Evolutionary conservation across 2,888 invertebrate genomes (phyloP).

Genomic region (Allolobophora icterica): DNA sequence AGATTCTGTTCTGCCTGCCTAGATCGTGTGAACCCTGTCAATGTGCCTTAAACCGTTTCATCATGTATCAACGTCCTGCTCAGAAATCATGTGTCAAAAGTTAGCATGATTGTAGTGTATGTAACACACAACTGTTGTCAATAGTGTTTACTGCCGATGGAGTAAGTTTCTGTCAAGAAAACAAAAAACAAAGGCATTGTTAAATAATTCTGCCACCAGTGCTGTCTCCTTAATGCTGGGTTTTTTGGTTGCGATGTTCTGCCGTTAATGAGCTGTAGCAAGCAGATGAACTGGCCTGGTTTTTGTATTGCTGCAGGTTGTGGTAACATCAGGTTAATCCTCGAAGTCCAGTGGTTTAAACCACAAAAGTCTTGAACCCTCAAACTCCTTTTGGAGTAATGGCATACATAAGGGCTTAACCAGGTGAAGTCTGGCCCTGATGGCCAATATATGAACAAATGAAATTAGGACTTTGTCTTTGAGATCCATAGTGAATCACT

Average conservation of each 20-base stretch:
- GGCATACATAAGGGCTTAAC: not conserved
- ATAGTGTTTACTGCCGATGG: not conserved
- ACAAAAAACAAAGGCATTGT: not conserved
- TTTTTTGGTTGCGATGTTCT: not conserved
- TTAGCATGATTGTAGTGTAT: constrained; percentile 12
- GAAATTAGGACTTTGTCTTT: not conserved
- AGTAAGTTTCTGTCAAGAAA: not conserved
- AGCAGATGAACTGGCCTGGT: not conserved
- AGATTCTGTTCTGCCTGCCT: constrained; percentile 11
- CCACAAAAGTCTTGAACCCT: not conserved
- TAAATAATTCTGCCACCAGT: constrained; percentile 17
- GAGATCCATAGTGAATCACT: not conserved
- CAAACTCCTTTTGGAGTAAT: not conserved
- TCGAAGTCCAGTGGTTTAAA: not conserved
- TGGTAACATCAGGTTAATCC: not conserved
- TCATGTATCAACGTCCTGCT: constrained; percentile 14
- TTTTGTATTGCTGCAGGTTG: too few relatives aligned
- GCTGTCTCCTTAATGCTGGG: not conserved
- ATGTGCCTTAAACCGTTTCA: constrained; percentile 24
- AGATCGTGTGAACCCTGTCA: not conserved
- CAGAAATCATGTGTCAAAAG: constrained; percentile 23
- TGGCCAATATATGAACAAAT: not conserved
- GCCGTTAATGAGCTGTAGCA: not conserved
- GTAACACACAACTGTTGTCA: not conserved
- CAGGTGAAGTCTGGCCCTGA: not conserved